These are phyloP conservation scores for Ctenodactylus gundi DNA, from an alignment of 2,113 vertebrate genomes.

Conservation along the genomic window DNA sequence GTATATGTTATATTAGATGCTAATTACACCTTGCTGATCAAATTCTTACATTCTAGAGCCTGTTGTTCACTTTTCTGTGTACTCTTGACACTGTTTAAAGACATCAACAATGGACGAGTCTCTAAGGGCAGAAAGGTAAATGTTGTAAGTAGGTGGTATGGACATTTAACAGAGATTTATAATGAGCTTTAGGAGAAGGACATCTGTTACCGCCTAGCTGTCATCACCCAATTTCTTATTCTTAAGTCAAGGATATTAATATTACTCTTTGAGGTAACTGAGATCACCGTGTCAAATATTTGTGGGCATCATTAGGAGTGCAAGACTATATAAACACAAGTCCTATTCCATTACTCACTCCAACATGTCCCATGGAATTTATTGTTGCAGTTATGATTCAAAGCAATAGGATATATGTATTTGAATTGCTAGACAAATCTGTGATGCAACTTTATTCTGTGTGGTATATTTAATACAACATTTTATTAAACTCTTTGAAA, in stretches of 20 bases:
- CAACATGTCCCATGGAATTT: slow-evolving; percentile 56
- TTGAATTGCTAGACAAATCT: slow-evolving; percentile 27
- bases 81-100: neutral
- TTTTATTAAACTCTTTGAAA: slow-evolving; percentile 71
- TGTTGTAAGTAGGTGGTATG: neutral
- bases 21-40: neutral
- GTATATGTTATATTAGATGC: neutral
- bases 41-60: neutral
- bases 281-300: slow-evolving; percentile 61
- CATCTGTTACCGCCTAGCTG: neutral
- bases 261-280: slow-evolving; percentile 31
- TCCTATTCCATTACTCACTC: slow-evolving; percentile 49
- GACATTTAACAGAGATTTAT: slow-evolving; percentile 30
- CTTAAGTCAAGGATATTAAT: slow-evolving; percentile 48
- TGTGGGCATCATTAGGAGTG: slow-evolving; percentile 52
- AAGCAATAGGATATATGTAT: slow-evolving; percentile 48
- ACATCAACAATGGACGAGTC: neutral
- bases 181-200: slow-evolving; percentile 40
- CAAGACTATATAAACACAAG: slow-evolving; percentile 9
- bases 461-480: slow-evolving; percentile 58
- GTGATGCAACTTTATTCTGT: slow-evolving; percentile 37
- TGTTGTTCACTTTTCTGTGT: neutral
- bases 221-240: slow-evolving; percentile 42
- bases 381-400: slow-evolving; percentile 50
- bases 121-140: neutral